Evolutionary conservation across 2,888 invertebrate genomes (phyloP), one percentile per base, ranked within the genome.

Genomic region (Cheilosia pagana): DNA sequence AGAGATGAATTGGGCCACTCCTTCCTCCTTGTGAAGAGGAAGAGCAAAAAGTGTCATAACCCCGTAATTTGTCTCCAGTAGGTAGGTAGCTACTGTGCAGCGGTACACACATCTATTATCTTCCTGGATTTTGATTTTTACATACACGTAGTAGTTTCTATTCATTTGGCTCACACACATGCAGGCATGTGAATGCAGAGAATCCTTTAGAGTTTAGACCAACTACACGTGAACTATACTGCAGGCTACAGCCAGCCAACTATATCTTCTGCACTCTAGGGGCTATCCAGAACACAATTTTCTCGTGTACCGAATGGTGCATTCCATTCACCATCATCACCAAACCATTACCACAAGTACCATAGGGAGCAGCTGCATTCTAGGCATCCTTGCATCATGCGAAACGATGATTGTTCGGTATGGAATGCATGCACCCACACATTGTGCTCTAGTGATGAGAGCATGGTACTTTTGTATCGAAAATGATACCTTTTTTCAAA

Each of bases 51-150:
- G 28, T 35, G 25, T 28, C 39, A 67, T 74, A 41, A 60, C 19
- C 60, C 52, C 16, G 65, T 76, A 71, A 76, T 81, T 81, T 81
- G 63, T 43, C 57, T 57, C 53, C 19, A 59, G 63, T 14, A 16
- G 16, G 6, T 50, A 62, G 23, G 48, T 2, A 16, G n/a, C 2
- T 50, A 55, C 28, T 50, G 67, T 55, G 48, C 28, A 50, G 21
- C 50, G 21, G 21, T 12, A 45, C 55, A 71, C 55, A 71, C 81
- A 76, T 76, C 71, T 81, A 81, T 76, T 57, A 81, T 81, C 57
- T 71, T 67, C 41, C 63, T 71, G 65, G 67, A 62, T 71, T 77
- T 65, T 71, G 77, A 82, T 71, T 82, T 82, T 67, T 59, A 53
- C 60, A 72, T 77, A 71, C 23, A 23, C 21, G 55, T 14, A 3